phyloP scores from a whole-genome alignment of 2,888 invertebrate species.

The Idaea dimidiata region DNA sequence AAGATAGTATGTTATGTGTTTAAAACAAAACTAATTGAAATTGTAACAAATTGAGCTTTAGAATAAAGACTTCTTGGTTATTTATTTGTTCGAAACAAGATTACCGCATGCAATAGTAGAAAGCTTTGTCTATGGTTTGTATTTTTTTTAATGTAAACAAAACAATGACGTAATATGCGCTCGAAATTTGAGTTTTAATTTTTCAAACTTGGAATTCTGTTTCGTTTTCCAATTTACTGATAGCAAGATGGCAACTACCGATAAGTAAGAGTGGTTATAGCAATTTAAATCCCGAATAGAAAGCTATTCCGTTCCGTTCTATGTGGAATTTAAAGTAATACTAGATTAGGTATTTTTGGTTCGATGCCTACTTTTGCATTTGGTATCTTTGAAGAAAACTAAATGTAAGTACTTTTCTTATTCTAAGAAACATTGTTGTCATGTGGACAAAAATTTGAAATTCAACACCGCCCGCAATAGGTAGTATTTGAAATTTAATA shows the following conservation, averaged over 20 bases:
- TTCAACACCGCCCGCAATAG: slow-evolving; percentile 61
- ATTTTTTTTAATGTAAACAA: no score
- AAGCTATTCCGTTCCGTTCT: slow-evolving; percentile 22
- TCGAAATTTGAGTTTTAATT: neutral
- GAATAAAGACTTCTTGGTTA: slow-evolving; percentile 48
- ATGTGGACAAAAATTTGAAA: slow-evolving; percentile 58
- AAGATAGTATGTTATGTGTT: slow-evolving; percentile 65
- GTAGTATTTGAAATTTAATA: slow-evolving; percentile 77
- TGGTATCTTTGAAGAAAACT: no score
- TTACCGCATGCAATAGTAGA: neutral
- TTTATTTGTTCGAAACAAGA: slow-evolving; percentile 25
- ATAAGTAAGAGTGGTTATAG: slow-evolving; percentile 4
- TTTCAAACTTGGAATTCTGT: neutral
- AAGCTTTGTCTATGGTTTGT: neutral
- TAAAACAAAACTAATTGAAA: slow-evolving; percentile 66
- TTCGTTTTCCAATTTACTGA: neutral
- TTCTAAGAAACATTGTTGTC: neutral
- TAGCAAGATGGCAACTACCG: slow-evolving; percentile 8
- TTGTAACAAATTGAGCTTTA: slow-evolving; percentile 66
- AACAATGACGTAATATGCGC: neutral
- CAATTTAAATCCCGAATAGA: slow-evolving; percentile 27
- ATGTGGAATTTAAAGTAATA: no score
- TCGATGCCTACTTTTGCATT: slow-evolving; percentile 15
- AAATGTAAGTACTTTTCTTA: neutral
- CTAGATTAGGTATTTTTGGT: slow-evolving; percentile 10